Conservation (phyloP, 1,140 invertebrate species). For the Ostrea edulis region DNA sequence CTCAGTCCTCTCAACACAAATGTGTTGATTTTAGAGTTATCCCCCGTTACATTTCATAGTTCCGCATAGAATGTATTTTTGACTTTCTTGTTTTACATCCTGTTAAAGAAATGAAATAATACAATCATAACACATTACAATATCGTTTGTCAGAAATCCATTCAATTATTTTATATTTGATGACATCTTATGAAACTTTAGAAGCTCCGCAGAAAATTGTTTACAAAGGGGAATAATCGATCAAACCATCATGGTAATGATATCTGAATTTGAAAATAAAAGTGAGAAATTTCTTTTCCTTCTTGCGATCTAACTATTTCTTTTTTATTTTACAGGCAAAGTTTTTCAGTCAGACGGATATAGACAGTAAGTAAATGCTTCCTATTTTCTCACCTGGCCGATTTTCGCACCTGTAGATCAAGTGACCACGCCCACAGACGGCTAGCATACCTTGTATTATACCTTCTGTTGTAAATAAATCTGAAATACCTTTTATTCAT, state of each 20-base stretch:
- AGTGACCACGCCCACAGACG: conserved; percentile 36
- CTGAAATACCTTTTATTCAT: too few relatives aligned
- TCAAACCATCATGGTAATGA: not conserved
- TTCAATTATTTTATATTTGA: too few relatives aligned
- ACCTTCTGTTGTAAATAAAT: too few relatives aligned
- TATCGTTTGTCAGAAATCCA: too few relatives aligned
- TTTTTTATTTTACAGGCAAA: conserved; percentile 76
- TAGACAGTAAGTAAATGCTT: conserved; percentile 78
- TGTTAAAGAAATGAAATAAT: too few relatives aligned
- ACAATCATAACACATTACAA: too few relatives aligned
- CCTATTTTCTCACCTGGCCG: not conserved
- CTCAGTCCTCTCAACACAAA: not conserved
- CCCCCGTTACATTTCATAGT: not conserved
- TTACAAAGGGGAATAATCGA: not conserved
- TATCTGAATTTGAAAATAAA: too few relatives aligned
- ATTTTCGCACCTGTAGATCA: not conserved
- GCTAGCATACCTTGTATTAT: too few relatives aligned
- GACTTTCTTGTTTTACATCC: not conserved
- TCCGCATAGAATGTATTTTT: not conserved
- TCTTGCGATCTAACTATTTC: not conserved
- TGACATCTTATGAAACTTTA: not conserved
- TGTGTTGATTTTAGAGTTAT: conserved; percentile 13
- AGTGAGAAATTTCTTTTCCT: not conserved
- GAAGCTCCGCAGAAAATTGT: not conserved
- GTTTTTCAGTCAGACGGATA: conserved; percentile 80